These are phyloP conservation scores for Arothron firmamentum DNA, from an alignment of 2,113 vertebrate genomes.

Conservation along the genomic window DNA sequence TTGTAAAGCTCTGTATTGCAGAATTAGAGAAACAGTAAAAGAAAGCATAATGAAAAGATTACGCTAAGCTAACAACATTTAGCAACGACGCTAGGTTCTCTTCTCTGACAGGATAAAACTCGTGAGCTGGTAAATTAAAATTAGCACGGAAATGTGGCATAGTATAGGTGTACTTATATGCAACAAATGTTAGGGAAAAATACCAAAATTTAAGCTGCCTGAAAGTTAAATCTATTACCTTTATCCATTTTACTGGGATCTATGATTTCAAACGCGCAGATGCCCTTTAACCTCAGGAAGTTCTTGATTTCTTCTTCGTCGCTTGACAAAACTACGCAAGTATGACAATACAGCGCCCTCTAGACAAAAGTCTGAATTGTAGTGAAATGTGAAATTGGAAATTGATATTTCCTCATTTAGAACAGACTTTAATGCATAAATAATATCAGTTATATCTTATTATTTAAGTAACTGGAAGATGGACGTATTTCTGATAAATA, in stretches of 20 bases:
- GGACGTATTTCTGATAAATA: background rate
- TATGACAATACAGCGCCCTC: no score
- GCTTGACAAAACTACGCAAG: background rate
- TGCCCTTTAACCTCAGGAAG: slow-evolving; percentile 55
- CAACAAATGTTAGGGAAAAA: accelerated
- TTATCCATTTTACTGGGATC: slow-evolving; percentile 46
- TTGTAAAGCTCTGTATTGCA: background rate
- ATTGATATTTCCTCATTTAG: no score
- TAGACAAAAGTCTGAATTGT: no score
- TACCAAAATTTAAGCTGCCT: background rate
- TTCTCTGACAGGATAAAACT: accelerated
- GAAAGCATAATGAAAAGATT: background rate
- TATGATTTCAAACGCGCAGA: slow-evolving; percentile 59
- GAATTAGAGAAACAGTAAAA: background rate
- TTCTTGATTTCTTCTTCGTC: slow-evolving; percentile 4
- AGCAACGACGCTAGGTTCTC: background rate
- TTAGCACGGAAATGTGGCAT: accelerated
- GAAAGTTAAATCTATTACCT: slow-evolving; percentile 27
- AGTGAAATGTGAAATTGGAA: no score
- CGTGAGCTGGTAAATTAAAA: background rate
- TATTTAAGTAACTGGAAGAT: background rate
- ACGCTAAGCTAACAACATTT: slow-evolving; percentile 12
- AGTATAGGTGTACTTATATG: accelerated
- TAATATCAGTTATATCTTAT: background rate
- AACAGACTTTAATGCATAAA: no score